These are phyloP conservation scores for Phataginus tetradactyla DNA, from an alignment of 2,797 vertebrate genomes.

Conservation along the genomic window DNA sequence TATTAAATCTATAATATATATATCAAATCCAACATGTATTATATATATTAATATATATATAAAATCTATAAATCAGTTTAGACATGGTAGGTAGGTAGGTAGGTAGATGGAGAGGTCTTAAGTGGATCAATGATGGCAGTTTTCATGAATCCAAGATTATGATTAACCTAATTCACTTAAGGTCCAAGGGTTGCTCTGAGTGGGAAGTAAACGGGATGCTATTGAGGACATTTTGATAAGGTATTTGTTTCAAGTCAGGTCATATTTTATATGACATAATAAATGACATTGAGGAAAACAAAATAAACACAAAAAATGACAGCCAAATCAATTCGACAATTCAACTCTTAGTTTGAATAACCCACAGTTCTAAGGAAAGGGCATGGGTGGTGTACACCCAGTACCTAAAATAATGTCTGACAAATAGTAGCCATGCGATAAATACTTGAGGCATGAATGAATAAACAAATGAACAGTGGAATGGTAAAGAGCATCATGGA, in stretches of 20 bases:
- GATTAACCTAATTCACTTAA: not conserved
- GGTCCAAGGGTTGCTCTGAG: not conserved
- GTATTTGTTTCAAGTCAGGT: not conserved
- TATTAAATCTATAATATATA: not conserved
- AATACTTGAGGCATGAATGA: not conserved
- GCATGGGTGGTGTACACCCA: not conserved
- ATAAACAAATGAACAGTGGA: not conserved
- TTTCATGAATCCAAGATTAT: constrained; percentile 12
- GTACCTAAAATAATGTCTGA: not conserved
- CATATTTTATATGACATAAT: constrained; percentile 33
- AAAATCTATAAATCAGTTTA: constrained; percentile 18
- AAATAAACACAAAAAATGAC: not conserved
- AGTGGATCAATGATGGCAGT: not conserved
- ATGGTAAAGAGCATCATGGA: not conserved
- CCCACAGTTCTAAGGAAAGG: not conserved
- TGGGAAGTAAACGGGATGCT: not conserved
- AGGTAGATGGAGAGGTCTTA: not conserved
- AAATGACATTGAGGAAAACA: not conserved
- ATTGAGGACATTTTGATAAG: not conserved
- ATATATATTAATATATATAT: not conserved
- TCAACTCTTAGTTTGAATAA: constrained; percentile 8
- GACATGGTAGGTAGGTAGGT: not conserved
- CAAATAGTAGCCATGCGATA: not conserved
- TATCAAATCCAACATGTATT: too few relatives aligned
- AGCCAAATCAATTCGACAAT: not conserved